Base-by-base conservation (phyloP, 2,888 invertebrate genomes). In the Bombyx huttoni region DNA sequence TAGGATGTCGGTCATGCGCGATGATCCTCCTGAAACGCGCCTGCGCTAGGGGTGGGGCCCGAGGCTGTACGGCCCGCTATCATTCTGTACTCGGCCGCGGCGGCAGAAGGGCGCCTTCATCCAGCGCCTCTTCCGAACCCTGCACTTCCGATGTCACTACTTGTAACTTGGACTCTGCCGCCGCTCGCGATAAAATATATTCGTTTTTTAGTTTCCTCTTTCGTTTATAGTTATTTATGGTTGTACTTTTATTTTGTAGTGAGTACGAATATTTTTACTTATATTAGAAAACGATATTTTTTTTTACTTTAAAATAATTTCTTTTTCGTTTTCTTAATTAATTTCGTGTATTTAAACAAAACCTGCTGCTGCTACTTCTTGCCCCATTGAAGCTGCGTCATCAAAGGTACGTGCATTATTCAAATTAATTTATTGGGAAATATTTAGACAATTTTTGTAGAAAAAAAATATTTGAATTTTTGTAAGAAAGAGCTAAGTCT, bases 1-100 rank as follows among this genome's bases (percentile, higher is more conserved):
- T 85, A 82, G 87, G 87, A 81, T 79, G 84, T 80, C 75, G 80
- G 80, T 78, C 88, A 84, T 87, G 88, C 87, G 87, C 85, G 63
- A 56, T 75, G 71, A 70, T 47, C 64, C 58, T 51, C 52, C 58
- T 51, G 57, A 55, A 71, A 58, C 61, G 77, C 85, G 88, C 86
- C 51, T 78, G 82, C 86, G 83, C 78, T 67, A 82, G 85, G 88
- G 88, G 88, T 84, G 86, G 86, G 78, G 82, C 85, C 84, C 74
- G 66, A 53, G 55, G 64, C 71, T 60, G 78, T 75, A 72, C 84
- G 68, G 78, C 87, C 85, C 82, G 81, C 81, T 78, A 62, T 59
- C 87, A 89, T 65, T 88, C 81, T 75, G 78, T 73, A 83, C 83
- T 82, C 83, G 67, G 83, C 83, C 80, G 81, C 79, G 80, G 82